Base-by-base conservation (phyloP, 2,888 invertebrate species). In the Limenitis camilla region DNA sequence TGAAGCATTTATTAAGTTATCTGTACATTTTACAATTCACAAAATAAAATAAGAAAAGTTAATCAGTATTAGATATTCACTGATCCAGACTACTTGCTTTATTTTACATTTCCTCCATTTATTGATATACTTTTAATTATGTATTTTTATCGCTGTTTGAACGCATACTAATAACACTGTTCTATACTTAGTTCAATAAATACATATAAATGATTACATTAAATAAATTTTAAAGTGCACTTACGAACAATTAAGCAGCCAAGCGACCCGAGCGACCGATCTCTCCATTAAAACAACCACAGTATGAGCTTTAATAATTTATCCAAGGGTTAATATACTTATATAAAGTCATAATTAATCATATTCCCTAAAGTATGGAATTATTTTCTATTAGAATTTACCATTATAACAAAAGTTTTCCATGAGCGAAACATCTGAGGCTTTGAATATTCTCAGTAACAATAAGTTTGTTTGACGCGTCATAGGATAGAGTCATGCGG, bases 371-470 rank as follows among this genome's bases (percentile, higher is more conserved):
- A 40, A 38, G 44, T 58, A 65, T 65, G 73, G 74, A 74, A 72
- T 65, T 63, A 66, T 72, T 73, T 64, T 49, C 61, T 52, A 55
- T 58, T 62, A 56, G 52, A 67, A 63, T 63, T 63, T 58, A 47
- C 53, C 61, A 61, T 56, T 46, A 54, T 54, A 44, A 42, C 41
- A 56, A 63, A 72, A 74, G 45, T 55, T 69, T 75, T 74, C 74
- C 75, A 69, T 65, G 49, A 61, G 50, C 66, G 61, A 60, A 69
- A 69, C 62, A 69, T 68, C 63, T 65, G 59, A 64, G 64, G 61
- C 56, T 44, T 54, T 52, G 10, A 28, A 7, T 9, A 43, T 9
- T 36, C 36, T 11, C 30, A 36, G 11, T 44, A 45, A 35, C 35
- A 42, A 47, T 42, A 33, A 45, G 49, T 5, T 40, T 11, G 7